Evolutionary conservation across 2,888 invertebrate species (phyloP).

Genomic region (Drepana falcataria): DNA sequence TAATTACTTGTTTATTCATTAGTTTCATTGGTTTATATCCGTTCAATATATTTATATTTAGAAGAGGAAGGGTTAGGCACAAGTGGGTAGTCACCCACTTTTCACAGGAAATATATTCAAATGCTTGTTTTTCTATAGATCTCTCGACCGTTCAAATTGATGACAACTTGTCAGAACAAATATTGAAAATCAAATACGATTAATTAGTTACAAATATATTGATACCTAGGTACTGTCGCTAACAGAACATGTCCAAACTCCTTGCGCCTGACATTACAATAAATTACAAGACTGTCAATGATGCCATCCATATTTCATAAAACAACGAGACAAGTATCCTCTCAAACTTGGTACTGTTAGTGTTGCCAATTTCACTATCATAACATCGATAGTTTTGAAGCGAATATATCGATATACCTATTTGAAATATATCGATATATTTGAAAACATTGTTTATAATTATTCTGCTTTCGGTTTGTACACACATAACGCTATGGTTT

Average conservation of each 20-base stretch:
- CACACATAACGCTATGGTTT: no score
- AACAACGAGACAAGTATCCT: constrained; percentile 48
- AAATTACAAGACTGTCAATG: constrained; percentile 65
- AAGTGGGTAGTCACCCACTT: no score
- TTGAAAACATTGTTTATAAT: no score
- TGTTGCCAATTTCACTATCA: constrained; percentile 11
- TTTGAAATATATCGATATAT: no score
- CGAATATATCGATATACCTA: neutral
- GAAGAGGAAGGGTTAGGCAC: no score
- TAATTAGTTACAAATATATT: constrained; percentile 17
- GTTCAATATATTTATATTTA: no score
- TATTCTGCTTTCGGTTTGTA: no score
- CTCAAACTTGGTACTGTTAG: constrained; percentile 28
- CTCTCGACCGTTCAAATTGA: no score
- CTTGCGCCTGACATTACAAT: constrained; percentile 56
- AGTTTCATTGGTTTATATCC: no score
- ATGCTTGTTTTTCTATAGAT: no score
- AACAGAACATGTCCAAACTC: constrained; percentile 25
- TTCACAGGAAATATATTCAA: no score
- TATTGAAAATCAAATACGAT: constrained; percentile 9
- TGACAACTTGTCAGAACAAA: neutral
- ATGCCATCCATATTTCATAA: constrained; percentile 63
- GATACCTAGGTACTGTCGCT: constrained; percentile 18
- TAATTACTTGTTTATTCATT: no score
- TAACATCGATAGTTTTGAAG: constrained; percentile 14